These are phyloP conservation scores for Camptogramma bilineatum DNA, from an alignment of 2,888 invertebrate species.

Conservation along the genomic window DNA sequence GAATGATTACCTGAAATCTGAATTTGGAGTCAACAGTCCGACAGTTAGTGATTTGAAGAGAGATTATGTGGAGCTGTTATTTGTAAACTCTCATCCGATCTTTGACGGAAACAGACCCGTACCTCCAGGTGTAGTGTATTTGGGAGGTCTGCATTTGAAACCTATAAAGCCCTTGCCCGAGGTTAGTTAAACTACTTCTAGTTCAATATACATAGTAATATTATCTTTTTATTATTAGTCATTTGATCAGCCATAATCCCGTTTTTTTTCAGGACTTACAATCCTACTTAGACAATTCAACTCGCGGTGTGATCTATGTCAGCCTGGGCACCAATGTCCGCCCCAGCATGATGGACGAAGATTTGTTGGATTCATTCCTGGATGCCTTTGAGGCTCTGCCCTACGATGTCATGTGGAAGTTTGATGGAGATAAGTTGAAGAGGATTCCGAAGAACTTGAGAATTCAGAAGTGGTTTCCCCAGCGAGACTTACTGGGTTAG, in stretches of 20 bases:
- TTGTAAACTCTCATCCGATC: constrained; percentile 50
- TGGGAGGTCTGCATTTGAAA: constrained; percentile 52
- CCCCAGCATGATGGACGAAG: constrained; percentile 45
- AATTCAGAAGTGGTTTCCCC: constrained; percentile 53
- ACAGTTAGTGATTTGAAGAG: constrained; percentile 47
- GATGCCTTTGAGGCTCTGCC: constrained; percentile 47
- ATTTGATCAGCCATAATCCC: too few species aligned
- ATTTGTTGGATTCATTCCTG: constrained; percentile 44
- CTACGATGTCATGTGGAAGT: constrained; percentile 52
- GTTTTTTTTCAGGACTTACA: constrained; percentile 51
- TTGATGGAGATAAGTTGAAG: constrained; percentile 43
- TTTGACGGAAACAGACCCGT: constrained; percentile 54
- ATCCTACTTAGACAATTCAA: constrained; percentile 46
- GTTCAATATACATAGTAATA: too few species aligned
- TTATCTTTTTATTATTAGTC: too few species aligned
- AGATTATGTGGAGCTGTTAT: constrained; percentile 51
- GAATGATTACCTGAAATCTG: constrained; percentile 43
- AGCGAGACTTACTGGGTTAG: constrained; percentile 48
- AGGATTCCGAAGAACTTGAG: constrained; percentile 47
- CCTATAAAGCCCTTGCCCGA: constrained; percentile 49
- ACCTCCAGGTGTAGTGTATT: constrained; percentile 51
- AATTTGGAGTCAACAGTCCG: constrained; percentile 49
- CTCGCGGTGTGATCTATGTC: constrained; percentile 50
- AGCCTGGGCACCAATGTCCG: constrained; percentile 52
- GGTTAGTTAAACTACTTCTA: constrained; percentile 49